These are phyloP conservation scores for Bagarius yarrelli DNA, from an alignment of 2,113 vertebrate genomes.

Conservation along the genomic window DNA sequence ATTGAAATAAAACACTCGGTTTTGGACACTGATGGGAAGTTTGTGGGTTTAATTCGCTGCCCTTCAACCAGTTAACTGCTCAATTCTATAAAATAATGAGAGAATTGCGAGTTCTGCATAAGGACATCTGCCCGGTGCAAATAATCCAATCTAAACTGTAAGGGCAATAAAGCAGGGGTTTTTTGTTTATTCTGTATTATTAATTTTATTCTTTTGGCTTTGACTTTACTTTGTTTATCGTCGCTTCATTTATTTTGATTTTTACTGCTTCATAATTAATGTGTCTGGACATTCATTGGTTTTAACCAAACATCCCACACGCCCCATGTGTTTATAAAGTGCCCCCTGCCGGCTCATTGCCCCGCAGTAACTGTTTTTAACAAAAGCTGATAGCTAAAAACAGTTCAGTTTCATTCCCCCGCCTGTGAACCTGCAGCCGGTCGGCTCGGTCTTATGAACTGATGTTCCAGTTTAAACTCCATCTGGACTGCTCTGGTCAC, in stretches of 20 bases:
- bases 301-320: not conserved
- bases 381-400: not conserved
- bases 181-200: not conserved
- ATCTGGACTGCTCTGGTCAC: conserved; percentile 3
- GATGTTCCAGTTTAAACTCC: conserved; percentile 21
- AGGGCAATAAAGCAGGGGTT: no score
- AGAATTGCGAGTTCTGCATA: no score
- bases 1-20: no score
- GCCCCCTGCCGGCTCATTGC: not conserved
- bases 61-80: no score
- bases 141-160: no score
- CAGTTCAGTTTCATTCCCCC: not conserved
- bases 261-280: not conserved
- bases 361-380: not conserved
- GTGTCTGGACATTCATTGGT: not conserved
- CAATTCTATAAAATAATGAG: no score
- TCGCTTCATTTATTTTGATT: not conserved
- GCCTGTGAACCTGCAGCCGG: not conserved
- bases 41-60: no score
- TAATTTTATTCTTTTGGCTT: not conserved
- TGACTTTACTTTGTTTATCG: not conserved
- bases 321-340: not conserved
- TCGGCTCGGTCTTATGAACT: not conserved
- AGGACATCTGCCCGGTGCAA: no score
- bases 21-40: no score